Base-by-base conservation (phyloP, 1,140 invertebrate genomes). In the Penaeus indicus region DNA sequence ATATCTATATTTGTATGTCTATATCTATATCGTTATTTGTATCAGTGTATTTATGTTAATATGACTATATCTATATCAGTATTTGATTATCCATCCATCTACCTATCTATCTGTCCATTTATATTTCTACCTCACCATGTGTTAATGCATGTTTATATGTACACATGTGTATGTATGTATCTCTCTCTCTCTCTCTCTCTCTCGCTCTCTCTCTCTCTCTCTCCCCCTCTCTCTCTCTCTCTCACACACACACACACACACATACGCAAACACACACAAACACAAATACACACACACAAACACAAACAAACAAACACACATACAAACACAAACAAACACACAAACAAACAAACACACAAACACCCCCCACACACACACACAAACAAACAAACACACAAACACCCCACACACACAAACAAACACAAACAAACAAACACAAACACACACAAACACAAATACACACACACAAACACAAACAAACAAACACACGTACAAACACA, bases 1-100 rank as follows among this genome's bases (percentile, higher is more conserved):
- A 72, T 72, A 72, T 72, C 19, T 72, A 72, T 72, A 72, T 2
- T 22, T 72, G n/a, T 72, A 72, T 72, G 27, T 69, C 22, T 69
- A 13, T 69, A 69, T 69, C 32, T 32, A 32, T 32, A 32, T 32
- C 32, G 32, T 32, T 32, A 32, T 32, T 32, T 32, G 32, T 32
- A 32, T 0, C 32, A 32, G 32, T 32, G 2, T 32, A 2, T 32
- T 32, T 32, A 32, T 32, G 32, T 32, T 32, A 32, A 32, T 32
- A 32, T 32, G 32, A 32, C 32, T 32, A 32, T 32, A 32, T 32
- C 32, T 32, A 32, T 32, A 32, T 32, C 2, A 32, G 32, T 32
- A 32, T 1, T 2, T 32, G 2, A 32, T 32, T 32, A 32, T 32
- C 32, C 2, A 32, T 32, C 32, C 32, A 32, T 32, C 32, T 32